Evolutionary conservation across 2,888 invertebrate genomes (phyloP), one percentile per base, ranked within the genome.

Genomic region (Zaprionus lineosus): DNA sequence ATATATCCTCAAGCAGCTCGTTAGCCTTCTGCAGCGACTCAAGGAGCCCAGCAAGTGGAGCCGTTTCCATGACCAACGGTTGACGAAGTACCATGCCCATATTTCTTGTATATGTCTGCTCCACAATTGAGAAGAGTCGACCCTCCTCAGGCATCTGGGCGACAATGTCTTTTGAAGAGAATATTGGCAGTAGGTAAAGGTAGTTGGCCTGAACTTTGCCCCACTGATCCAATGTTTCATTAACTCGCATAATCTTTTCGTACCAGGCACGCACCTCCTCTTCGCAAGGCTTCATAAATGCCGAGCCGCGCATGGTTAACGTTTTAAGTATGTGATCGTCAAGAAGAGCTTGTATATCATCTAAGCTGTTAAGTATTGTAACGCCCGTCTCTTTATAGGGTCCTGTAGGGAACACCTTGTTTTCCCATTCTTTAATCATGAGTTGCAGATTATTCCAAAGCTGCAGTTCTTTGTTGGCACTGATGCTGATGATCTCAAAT

Each of bases 241-340:
- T 91, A 1, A 92, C 90, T 3, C 90, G 87, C 31, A 86, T 81
- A 2, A 94, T 90, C 66, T 91, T 91, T 12, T 92, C 92, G 72
- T 93, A 93, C 93, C 93, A 93, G 6, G 91, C 90, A 16, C 91
- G 91, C 0, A 90, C 89, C 55, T 90, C 88, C 61, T 84, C 86
- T 86, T 93, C 93, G 52, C 89, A 90, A 2, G 94, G 94, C 72
- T 94, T 93, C 70, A 94, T 93, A 83, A 93, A 94, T 0, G 94
- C 93, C 1, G 94, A 94, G 0, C 94, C 94, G 50, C 94, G 91
- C 93, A 94, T 94, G 0, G 93, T 91, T 72, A 94, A 91, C 0
- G 93, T 92, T 86, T 94, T 94, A 1, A 94, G 91, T 11, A 94
- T 92, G 66, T 94, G 94, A 70, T 94, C 94, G 79, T 94, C 94